phyloP scores from a whole-genome alignment of 1,140 invertebrate genomes.

The Melitaea cinxia region DNA sequence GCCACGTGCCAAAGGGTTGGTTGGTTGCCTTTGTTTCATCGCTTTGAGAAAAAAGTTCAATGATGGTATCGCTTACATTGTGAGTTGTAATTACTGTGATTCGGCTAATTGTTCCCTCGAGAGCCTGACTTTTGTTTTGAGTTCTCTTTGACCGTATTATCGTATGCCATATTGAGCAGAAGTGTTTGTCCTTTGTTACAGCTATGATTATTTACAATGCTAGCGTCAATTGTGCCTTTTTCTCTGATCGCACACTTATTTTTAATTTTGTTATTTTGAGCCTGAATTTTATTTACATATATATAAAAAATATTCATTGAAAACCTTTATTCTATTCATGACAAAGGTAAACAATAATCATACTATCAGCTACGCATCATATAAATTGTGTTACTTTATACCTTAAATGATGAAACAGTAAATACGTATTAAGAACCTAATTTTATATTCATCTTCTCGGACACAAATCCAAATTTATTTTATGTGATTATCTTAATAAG shows the following conservation, averaged over 20 bases:
- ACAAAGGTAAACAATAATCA: neutral
- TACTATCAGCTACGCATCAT: neutral
- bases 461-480: neutral
- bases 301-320: no score
- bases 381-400: neutral
- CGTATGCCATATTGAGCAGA: constrained; percentile 68
- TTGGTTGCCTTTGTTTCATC: constrained; percentile 63
- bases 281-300: neutral
- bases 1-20: constrained; percentile 70
- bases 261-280: neutral
- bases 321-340: no score
- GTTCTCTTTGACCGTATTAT: constrained; percentile 73
- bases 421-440: neutral
- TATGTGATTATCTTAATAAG: neutral
- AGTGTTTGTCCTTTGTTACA: constrained; percentile 50
- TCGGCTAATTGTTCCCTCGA: constrained; percentile 69
- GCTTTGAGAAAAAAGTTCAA: constrained; percentile 52
- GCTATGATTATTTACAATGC: constrained; percentile 18
- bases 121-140: constrained; percentile 65
- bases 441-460: neutral
- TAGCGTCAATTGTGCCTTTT: constrained; percentile 3
- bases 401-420: neutral
- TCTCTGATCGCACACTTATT: neutral
- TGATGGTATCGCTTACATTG: constrained; percentile 76
- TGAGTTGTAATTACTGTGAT: constrained; percentile 68